These are phyloP conservation scores for Neomicropteryx cornuta DNA, from an alignment of 1,140 invertebrate species.

Conservation along the genomic window DNA sequence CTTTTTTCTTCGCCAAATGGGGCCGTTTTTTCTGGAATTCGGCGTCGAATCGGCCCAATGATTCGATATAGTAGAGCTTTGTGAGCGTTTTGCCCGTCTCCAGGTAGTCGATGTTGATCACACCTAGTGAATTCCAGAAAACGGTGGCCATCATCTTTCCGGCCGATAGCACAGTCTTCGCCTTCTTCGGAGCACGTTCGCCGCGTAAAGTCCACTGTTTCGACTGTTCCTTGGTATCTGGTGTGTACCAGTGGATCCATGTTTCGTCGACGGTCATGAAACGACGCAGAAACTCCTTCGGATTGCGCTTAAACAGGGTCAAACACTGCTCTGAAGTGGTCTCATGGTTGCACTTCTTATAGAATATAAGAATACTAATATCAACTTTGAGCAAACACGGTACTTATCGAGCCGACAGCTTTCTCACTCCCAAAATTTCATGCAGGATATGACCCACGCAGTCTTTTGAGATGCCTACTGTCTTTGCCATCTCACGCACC, in stretches of 20 bases:
- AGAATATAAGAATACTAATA: slow-evolving; percentile 18
- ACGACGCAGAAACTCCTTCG: slow-evolving; percentile 8
- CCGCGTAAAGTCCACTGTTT: slow-evolving; percentile 18
- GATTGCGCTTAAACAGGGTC: slow-evolving; percentile 17
- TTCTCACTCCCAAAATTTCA: too few relatives aligned
- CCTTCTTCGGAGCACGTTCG: slow-evolving; percentile 19
- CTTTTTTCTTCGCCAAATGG: too few relatives aligned
- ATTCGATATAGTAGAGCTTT: slow-evolving; percentile 11
- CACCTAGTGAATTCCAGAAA: slow-evolving; percentile 24
- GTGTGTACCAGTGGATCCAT: slow-evolving; percentile 26
- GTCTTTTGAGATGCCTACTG: too few relatives aligned
- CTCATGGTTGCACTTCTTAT: slow-evolving; percentile 16
- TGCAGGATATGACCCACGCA: too few relatives aligned
- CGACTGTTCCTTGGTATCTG: slow-evolving; percentile 25
- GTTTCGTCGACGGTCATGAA: slow-evolving; percentile 23
- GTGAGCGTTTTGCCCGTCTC: slow-evolving; percentile 16
- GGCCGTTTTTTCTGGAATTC: too few relatives aligned
- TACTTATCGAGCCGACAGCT: too few relatives aligned
- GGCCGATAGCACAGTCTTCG: slow-evolving; percentile 20
- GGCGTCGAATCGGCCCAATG: too few relatives aligned
- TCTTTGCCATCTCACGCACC: too few relatives aligned
- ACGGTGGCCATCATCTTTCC: slow-evolving; percentile 19
- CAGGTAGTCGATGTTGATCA: slow-evolving; percentile 17
- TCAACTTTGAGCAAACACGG: too few relatives aligned
- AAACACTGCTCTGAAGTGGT: slow-evolving; percentile 13